phyloP scores from a whole-genome alignment of 2,888 invertebrate species.

The Desoria tigrina region DNA sequence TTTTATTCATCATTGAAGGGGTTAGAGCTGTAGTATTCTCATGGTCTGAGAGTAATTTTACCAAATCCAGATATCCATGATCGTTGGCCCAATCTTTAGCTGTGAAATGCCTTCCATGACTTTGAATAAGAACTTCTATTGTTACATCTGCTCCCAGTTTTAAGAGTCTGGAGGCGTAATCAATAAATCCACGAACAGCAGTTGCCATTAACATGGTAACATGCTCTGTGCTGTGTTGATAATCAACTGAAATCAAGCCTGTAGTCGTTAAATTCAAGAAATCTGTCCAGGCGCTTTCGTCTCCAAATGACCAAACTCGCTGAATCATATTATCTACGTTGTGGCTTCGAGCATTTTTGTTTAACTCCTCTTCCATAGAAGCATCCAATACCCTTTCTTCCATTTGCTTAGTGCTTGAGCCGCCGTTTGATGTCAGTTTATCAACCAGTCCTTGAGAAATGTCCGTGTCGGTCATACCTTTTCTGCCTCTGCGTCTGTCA shows the following conservation, averaged over 20 bases:
- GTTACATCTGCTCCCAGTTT: conserved; percentile 57
- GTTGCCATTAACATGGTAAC: conserved; percentile 61
- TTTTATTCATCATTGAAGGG: background rate
- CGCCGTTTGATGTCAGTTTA: conserved; percentile 1
- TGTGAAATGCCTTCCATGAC: conserved; percentile 18
- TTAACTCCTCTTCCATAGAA: no score
- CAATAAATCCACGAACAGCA: conserved; percentile 58
- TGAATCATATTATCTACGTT: conserved; percentile 41
- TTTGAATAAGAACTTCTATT: conserved; percentile 46
- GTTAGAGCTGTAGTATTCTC: conserved; percentile 11
- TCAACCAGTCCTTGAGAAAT: background rate
- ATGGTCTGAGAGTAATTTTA: conserved; percentile 22
- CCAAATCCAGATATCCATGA: conserved; percentile 26
- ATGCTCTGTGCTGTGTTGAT: conserved; percentile 58
- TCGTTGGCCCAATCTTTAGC: conserved; percentile 37
- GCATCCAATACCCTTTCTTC: no score
- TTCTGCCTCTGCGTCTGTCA: no score
- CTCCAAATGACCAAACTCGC: conserved; percentile 31
- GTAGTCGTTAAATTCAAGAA: conserved; percentile 38
- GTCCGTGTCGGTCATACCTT: no score
- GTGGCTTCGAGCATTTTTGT: background rate
- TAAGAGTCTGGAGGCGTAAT: conserved; percentile 58
- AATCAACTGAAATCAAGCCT: conserved; percentile 56
- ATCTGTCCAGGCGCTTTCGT: conserved; percentile 18
- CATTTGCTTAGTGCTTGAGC: no score